Percentiles rank a stretch among this genome's conserved stretches.
Evolutionary conservation across 2,113 vertebrate species (phyloP).

Genomic region (Mellivora capensis): DNA sequence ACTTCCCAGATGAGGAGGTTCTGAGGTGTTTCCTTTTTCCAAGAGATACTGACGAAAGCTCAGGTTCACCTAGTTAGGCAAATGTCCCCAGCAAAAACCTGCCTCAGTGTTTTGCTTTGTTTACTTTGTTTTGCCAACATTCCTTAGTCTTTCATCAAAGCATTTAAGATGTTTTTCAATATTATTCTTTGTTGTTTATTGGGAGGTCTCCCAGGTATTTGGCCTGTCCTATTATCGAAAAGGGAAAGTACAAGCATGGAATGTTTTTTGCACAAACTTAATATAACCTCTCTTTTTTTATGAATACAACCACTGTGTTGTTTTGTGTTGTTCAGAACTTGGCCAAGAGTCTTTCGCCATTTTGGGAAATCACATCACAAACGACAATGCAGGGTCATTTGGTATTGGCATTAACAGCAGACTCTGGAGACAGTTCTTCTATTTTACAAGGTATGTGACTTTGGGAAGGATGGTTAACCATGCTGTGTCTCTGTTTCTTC

Average conservation of each 20-base stretch:
- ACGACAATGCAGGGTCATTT: neutral
- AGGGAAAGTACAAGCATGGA: neutral
- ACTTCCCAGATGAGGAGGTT: neutral
- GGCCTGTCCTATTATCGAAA: neutral
- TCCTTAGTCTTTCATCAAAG: neutral
- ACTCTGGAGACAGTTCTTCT: neutral
- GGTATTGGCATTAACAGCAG: neutral
- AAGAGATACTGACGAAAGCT: neutral
- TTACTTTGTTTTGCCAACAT: neutral
- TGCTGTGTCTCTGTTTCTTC: neutral
- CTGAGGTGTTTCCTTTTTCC: neutral
- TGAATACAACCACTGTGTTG: neutral
- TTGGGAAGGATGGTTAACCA: neutral
- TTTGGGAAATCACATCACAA: neutral
- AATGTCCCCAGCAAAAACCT: neutral
- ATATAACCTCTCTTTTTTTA: neutral
- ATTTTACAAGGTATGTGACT: neutral
- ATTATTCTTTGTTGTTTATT: neutral
- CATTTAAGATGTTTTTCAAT: neutral
- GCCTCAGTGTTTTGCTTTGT: neutral
- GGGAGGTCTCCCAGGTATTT: neutral
- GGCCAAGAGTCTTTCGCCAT: neutral
- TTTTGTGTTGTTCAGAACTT: neutral
- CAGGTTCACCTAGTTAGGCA: neutral
- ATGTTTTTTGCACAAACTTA: neutral